Evolutionary conservation across 2,888 invertebrate species (phyloP).

Genomic region (Orthosia incerta): DNA sequence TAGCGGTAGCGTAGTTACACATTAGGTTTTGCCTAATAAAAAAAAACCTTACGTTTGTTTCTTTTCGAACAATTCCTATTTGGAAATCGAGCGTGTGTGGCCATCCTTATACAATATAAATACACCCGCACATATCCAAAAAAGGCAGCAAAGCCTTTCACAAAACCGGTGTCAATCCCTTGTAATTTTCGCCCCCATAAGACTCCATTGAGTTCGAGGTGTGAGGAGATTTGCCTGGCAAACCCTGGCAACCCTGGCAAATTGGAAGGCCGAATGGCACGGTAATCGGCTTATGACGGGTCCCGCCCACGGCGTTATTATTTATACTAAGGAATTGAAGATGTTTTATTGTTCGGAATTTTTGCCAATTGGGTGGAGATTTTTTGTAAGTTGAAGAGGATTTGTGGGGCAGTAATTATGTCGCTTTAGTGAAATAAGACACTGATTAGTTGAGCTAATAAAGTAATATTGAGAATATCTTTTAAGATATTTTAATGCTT

Average conservation of each 20-base stretch:
- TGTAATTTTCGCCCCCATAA: constrained; percentile 78
- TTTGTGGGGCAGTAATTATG: constrained; percentile 5
- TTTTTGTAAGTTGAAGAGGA: neutral
- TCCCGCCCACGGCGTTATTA: constrained; percentile 46
- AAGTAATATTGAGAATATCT: neutral
- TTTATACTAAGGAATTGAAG: constrained; percentile 40
- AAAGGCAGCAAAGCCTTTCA: constrained; percentile 46
- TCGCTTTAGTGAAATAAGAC: neutral
- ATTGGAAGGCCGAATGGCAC: constrained; percentile 78
- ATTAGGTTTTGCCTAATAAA: too few relatives aligned
- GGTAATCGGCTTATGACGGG: constrained; percentile 82
- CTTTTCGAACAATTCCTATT: too few relatives aligned
- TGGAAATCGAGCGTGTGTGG: too few relatives aligned
- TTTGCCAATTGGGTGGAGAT: neutral
- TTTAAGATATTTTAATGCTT: neutral
- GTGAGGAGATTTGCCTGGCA: constrained; percentile 82
- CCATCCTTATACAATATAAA: too few relatives aligned
- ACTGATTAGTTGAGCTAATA: neutral
- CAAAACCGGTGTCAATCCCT: constrained; percentile 64
- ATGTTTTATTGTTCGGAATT: constrained; percentile 38
- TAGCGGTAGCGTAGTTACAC: too few relatives aligned
- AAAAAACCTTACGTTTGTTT: too few relatives aligned
- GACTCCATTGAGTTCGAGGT: constrained; percentile 74
- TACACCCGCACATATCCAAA: constrained; percentile 22
- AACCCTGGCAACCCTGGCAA: constrained; percentile 82